A percentile compares a stretch with the other conserved stretches of the same genome.
Evolutionary conservation across 1,140 invertebrate genomes (phyloP).

Genomic region (Camponotus pennsylvanicus): DNA sequence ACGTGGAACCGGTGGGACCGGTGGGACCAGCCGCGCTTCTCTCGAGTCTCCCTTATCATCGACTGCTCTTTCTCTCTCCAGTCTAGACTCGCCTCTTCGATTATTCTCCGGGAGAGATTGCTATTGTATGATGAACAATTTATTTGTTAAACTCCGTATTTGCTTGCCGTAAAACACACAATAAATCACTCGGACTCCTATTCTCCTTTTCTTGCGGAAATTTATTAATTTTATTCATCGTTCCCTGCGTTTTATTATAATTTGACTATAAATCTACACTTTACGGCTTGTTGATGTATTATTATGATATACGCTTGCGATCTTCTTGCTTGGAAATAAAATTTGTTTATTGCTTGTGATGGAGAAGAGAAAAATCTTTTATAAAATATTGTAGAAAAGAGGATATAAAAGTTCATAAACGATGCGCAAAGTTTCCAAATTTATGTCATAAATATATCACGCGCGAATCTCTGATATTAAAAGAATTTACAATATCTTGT

Average conservation of each 20-base stretch:
- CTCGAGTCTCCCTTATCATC: conserved; percentile 1
- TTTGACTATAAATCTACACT: not conserved
- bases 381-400: not conserved
- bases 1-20: conserved; percentile 39
- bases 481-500: not conserved
- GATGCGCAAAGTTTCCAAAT: not conserved
- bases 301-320: not conserved
- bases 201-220: not conserved
- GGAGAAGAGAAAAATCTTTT: conserved; percentile 7
- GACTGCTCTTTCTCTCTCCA: not conserved
- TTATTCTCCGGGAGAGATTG: not conserved
- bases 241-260: not conserved
- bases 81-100: not conserved
- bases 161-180: not conserved
- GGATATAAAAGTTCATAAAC: conserved; percentile 11
- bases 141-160: not conserved
- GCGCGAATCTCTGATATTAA: not conserved
- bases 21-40: not conserved
- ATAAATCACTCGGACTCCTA: not conserved
- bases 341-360: not conserved
- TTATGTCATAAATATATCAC: not conserved
- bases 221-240: not conserved
- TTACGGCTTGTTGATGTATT: not conserved
- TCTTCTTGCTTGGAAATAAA: not conserved
- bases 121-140: not conserved